phyloP scores from a whole-genome alignment of 2,797 vertebrate genomes.

The Zalophus californianus region DNA sequence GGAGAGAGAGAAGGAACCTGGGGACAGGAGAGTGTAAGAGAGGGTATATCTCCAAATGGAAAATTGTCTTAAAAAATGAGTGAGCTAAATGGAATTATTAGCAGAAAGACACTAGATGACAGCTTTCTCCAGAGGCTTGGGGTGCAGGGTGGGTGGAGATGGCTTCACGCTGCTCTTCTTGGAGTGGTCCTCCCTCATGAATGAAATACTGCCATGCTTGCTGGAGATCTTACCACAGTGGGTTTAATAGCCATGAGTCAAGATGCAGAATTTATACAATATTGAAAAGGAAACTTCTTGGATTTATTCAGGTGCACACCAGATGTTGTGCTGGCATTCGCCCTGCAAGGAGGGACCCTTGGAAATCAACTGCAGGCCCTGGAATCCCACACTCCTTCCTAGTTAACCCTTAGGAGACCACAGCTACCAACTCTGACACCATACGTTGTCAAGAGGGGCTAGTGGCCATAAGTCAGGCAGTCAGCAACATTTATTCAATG shows the following conservation, averaged over 20 bases:
- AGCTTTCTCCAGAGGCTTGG: slow-evolving; percentile 5
- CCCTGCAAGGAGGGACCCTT: slow-evolving; percentile 22
- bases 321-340: slow-evolving; percentile 71
- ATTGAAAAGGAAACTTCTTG: slow-evolving; percentile 67
- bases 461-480: neutral
- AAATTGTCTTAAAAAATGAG: neutral
- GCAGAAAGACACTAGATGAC: neutral
- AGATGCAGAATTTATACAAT: slow-evolving; percentile 75
- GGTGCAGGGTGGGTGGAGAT: neutral
- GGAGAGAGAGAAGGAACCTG: neutral
- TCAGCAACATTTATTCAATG: neutral
- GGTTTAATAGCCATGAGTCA: slow-evolving; percentile 72
- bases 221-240: slow-evolving; percentile 31
- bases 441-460: neutral
- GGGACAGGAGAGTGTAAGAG: neutral
- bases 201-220: slow-evolving; percentile 50
- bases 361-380: slow-evolving; percentile 66
- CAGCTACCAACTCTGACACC: neutral
- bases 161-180: neutral
- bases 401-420: slow-evolving; percentile 76
- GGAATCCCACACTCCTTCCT: slow-evolving; percentile 17
- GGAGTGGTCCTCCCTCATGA: neutral
- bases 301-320: slow-evolving; percentile 83
- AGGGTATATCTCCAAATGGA: neutral
- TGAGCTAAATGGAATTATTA: neutral